Percentiles rank a stretch among this genome's conserved stretches.
These are phyloP conservation scores for Cossypha caffra DNA, from an alignment of 2,797 vertebrate species.

Conservation along the genomic window DNA sequence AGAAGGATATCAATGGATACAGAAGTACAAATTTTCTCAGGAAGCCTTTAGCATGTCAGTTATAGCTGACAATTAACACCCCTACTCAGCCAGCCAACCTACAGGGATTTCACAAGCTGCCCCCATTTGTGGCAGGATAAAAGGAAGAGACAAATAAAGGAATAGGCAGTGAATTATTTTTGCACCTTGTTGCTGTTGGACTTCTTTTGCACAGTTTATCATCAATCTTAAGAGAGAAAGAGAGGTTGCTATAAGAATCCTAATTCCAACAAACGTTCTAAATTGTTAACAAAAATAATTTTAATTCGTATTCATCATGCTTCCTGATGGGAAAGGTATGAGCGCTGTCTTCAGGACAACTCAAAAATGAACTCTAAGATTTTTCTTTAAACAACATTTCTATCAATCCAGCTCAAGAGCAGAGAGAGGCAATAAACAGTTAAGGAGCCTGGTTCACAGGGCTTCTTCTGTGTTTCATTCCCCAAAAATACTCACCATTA, in stretches of 20 bases:
- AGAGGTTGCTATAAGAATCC: background rate
- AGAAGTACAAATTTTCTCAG: background rate
- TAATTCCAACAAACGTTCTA: background rate
- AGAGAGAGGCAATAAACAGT: background rate
- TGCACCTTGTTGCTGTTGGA: background rate
- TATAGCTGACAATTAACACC: background rate
- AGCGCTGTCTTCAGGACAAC: background rate
- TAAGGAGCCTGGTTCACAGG: background rate
- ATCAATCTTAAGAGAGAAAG: background rate
- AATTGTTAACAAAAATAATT: background rate
- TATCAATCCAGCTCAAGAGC: background rate
- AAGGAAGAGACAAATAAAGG: background rate
- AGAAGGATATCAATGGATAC: background rate
- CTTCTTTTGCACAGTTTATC: background rate
- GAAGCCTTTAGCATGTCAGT: background rate
- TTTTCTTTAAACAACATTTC: background rate
- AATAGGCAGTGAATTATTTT: background rate
- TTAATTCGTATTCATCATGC: background rate
- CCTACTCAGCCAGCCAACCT: background rate
- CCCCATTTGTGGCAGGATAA: background rate
- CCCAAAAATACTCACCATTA: conserved; percentile 8
- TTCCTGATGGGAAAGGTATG: background rate
- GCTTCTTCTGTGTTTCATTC: background rate
- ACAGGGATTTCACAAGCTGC: background rate
- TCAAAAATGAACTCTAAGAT: background rate